Evolutionary conservation across 2,797 vertebrate genomes (phyloP).

Genomic region (Sardinella longiceps): DNA sequence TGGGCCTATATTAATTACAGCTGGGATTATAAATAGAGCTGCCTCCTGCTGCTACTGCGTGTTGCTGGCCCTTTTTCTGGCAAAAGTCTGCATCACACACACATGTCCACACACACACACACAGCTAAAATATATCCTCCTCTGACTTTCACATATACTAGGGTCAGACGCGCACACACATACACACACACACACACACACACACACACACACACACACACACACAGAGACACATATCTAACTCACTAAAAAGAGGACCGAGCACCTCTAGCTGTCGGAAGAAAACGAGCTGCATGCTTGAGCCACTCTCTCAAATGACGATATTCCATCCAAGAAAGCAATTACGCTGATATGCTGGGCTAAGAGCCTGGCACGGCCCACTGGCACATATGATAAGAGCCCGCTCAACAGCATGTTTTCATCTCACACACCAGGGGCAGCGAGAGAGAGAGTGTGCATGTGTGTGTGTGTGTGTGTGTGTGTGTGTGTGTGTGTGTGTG

Average conservation of each 20-base stretch:
- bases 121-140: neutral
- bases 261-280: neutral
- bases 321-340: slow-evolving; percentile 6
- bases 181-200: neutral
- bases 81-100: neutral
- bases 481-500: neutral
- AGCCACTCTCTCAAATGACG: neutral
- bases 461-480: neutral
- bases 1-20: slow-evolving; percentile 65
- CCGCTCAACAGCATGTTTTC: neutral
- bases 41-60: slow-evolving; percentile 35
- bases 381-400: slow-evolving; percentile 6
- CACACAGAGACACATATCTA: neutral
- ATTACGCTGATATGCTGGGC: neutral
- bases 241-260: neutral
- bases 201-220: neutral
- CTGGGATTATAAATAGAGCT: slow-evolving; percentile 63
- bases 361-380: neutral
- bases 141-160: neutral
- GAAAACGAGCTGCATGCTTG: neutral
- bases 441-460: neutral
- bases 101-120: slow-evolving; percentile 12
- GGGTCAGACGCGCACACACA: neutral
- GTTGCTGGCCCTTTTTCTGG: slow-evolving; percentile 40
- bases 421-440: neutral